A percentile compares a stretch with the other conserved stretches of the same genome.
phyloP scores from a whole-genome alignment of 2,888 invertebrate species.

The Orchesella flavescens region DNA sequence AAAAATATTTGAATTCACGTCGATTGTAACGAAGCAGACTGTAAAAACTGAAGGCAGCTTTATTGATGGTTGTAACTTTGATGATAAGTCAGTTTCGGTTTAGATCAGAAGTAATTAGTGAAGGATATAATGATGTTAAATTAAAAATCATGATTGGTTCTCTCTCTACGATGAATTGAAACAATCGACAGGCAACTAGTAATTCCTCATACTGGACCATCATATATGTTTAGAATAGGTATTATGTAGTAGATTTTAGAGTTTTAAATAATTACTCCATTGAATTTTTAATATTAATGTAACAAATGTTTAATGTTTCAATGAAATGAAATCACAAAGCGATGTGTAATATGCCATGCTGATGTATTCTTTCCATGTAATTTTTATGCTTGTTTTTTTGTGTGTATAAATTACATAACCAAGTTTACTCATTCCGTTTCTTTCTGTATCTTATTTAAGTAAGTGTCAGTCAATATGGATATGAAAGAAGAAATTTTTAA shows the following conservation, averaged over 20 bases:
- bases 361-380: neutral
- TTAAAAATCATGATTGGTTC: neutral
- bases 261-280: neutral
- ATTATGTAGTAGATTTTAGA: neutral
- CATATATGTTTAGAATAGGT: neutral
- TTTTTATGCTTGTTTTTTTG: neutral
- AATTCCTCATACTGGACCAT: constrained; percentile 57
- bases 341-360: neutral
- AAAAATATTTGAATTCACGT: neutral
- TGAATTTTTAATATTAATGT: neutral
- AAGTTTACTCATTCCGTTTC: neutral
- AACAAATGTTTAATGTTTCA: no score
- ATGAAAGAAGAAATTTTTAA: no score
- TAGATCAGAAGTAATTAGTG: neutral
- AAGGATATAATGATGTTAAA: neutral
- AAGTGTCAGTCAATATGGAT: no score
- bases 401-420: neutral
- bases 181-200: constrained; percentile 51
- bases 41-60: constrained; percentile 53
- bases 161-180: neutral
- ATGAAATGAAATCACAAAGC: no score
- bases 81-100: neutral
- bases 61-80: constrained; percentile 19
- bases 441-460: no score
- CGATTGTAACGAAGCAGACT: constrained; percentile 20